Evolutionary conservation across 2,797 vertebrate species (phyloP), one percentile per base, ranked within the genome.

Genomic region (Malurus leucopterus): DNA sequence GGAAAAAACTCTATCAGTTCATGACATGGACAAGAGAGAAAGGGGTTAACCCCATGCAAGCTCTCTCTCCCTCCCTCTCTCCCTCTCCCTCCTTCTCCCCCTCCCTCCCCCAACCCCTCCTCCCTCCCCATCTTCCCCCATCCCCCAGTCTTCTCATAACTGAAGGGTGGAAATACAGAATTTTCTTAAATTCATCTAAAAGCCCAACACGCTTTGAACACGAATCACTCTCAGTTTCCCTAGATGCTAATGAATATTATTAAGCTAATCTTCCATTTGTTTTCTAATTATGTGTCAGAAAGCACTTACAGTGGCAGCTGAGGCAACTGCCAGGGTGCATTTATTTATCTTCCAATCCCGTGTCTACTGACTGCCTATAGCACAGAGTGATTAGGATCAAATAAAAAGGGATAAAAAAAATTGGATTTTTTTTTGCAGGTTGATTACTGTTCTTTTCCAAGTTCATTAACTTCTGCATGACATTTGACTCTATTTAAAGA

Each of bases 231-330:
- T 96, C 62, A 5, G 94, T 97, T 97, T 97, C 93, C 96, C 97
- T 97, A 96, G 96, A 95, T 95, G 93, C 93, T 97, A 97, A 98
- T 97, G 96, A 98, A 97, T 97, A 97, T 97, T 97, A 97, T 98
- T 97, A 97, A 96, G 95, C 96, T 97, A 98, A 97, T 98, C 95
- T 97, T 95, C 96, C 96, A 96, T 96, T 97, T 97, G 96, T 97
- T 97, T 97, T 97, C 96, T 98, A 97, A 98, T 98, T 97, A 97
- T 88, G 93, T 97, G 96, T 97, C 97, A 96, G 94, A 95, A 96
- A 95, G 87, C 92, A 95, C 93, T 61, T 55, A 34, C 81, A 58
- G 93, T 96, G 95, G 95, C 96, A 97, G 93, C 89, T 95, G 96
- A 97, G 93, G 87, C 94, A 96, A 95, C 95, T 96, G 93, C 94